Base-by-base conservation (phyloP, 2,113 vertebrate species). In the Bufo gargarizans region DNA sequence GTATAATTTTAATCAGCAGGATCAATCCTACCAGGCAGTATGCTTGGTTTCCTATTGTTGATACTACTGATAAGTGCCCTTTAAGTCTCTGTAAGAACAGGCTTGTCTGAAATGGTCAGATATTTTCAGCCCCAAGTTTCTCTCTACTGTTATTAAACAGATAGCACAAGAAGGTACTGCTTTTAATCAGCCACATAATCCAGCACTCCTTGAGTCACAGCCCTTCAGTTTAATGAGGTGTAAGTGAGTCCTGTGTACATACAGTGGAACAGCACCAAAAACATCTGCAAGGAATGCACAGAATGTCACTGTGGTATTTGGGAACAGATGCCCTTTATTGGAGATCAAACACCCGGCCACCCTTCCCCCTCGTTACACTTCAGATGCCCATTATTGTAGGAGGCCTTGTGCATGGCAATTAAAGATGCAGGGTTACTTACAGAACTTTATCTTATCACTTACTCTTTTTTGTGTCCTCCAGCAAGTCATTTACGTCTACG, bases 141-240 rank as follows among this genome's bases (percentile, higher is more conserved):
- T 53, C 5, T 9, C 53, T 53, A 53, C 67, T 47, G 71, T 47
- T 47, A 16, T 76, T 20, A 71, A 71, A 43, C 69, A 71, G 22
- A 71, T 45, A 43, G 69, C 33, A 71, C 33, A 45, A 45, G 33
- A 22, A 11, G 47, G n/a, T 77, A 77, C 19, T n/a, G 17, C 17
- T n/a, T 82, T 58, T 63, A 63, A 82, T 63, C 22, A 45, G 59
- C 59, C 58, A 47, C 43, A 82, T 61, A 7, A 43, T 9, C 58
- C 56, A 19, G 22, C 59, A n/a, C 82, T 58, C n/a, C 67, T 56
- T 8, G 65, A 59, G 71, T 85, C 84, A 85, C 69, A 85, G n/a
- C 84, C 6, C 11, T 61, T 85, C 69, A 76, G 58, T 3, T 47
- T 85, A 85, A 85, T 77, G 16, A 77, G 84, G 53, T 61, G 84